A percentile compares a stretch with the other conserved stretches of the same genome.
Evolutionary conservation across 2,797 vertebrate species (phyloP).

Genomic region (Poliocrania exsul): DNA sequence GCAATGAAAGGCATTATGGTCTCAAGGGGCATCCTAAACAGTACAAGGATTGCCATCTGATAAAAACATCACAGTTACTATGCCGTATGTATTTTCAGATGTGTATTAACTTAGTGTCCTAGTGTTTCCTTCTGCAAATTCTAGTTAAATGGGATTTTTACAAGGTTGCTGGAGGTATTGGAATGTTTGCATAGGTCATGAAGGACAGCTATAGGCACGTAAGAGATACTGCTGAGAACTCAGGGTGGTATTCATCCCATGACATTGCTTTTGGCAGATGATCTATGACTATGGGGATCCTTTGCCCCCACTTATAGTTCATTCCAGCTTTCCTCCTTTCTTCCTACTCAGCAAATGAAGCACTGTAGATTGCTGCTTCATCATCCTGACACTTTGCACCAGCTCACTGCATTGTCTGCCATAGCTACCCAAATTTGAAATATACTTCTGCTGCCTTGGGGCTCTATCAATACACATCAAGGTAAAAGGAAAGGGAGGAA

Average conservation of each 20-base stretch:
- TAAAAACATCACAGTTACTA: not conserved
- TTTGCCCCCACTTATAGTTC: constrained; percentile 30
- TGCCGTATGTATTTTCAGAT: not conserved
- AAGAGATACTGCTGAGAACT: not conserved
- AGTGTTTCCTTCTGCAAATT: not conserved
- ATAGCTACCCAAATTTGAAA: constrained; percentile 25
- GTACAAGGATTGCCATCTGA: not conserved
- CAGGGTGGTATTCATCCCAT: not conserved
- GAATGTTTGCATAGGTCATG: not conserved
- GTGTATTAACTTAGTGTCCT: not conserved
- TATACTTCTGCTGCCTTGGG: not conserved
- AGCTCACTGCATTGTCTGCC: constrained; percentile 1
- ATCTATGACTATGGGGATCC: constrained; percentile 24
- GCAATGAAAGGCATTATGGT: not conserved
- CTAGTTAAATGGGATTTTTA: not conserved
- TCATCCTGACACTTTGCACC: constrained; percentile 45
- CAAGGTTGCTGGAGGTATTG: not conserved
- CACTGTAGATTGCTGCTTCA: constrained; percentile 14
- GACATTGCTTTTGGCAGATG: not conserved
- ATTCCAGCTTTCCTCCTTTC: constrained; percentile 5
- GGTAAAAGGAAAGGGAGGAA: not conserved
- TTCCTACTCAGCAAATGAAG: constrained; percentile 34
- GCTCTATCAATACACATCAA: not conserved
- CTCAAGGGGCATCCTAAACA: not conserved
- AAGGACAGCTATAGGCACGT: not conserved